Conservation (phyloP, 2,113 vertebrate species). For the chimpanzee (Pan troglodytes) region NHGRI_mPanTro3-v2.1_pri NC_086015.1:59722501-59723000, state of each 20-base stretch:
- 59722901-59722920: not conserved
- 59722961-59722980: not conserved
- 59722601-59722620: not conserved
- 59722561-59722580: not conserved
- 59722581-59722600: not conserved
- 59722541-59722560: not conserved
- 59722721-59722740: not conserved
- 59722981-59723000: constrained; percentile 10
- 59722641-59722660: not conserved
- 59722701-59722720: not conserved
- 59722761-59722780: not conserved
- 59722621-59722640: not conserved
- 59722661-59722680: not conserved
- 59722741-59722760: not conserved
- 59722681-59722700: not conserved
- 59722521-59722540: not conserved
- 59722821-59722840: not conserved
- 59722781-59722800: not conserved
- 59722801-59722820: not conserved
- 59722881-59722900: not conserved
- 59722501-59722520: not conserved
- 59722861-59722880: not conserved
- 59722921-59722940: constrained; percentile 4
- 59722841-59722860: not conserved
- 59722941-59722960: not conserved